Evolutionary conservation across 2,888 invertebrate species (phyloP).

Genomic region (Zonitis immaculata): DNA sequence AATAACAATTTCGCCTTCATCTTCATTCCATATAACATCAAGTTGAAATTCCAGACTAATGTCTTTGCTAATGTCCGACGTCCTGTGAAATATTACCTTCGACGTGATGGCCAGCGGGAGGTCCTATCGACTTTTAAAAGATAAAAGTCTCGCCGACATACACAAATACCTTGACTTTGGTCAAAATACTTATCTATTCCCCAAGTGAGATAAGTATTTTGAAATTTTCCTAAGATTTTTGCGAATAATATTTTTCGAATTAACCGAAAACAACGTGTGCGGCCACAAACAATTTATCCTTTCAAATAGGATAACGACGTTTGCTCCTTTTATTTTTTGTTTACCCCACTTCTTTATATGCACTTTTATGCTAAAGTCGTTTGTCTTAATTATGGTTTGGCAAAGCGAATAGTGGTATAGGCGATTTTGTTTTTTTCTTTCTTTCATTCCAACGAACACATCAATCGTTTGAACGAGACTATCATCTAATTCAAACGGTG

Average conservation of each 20-base stretch:
- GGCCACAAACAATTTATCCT: constrained; percentile 19
- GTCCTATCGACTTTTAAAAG: constrained; percentile 10
- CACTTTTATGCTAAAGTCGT: constrained; percentile 7
- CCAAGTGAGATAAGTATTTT: constrained; percentile 29
- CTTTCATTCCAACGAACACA: background rate
- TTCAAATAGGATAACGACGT: constrained; percentile 16
- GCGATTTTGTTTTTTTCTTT: background rate
- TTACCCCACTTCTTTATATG: constrained; percentile 7
- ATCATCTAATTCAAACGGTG: background rate
- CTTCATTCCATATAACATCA: constrained; percentile 4
- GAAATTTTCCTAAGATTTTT: too few species aligned
- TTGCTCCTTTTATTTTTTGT: too few species aligned
- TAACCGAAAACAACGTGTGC: constrained; percentile 14
- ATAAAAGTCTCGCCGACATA: constrained; percentile 28
- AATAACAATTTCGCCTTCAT: constrained; percentile 7
- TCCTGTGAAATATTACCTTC: constrained; percentile 29
- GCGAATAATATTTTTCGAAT: too few species aligned
- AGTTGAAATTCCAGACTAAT: constrained; percentile 13
- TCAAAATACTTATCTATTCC: constrained; percentile 29
- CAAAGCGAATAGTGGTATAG: constrained; percentile 10
- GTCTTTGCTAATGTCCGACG: constrained; percentile 21
- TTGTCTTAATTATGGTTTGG: constrained; percentile 19
- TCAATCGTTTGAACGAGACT: background rate
- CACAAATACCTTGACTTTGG: constrained; percentile 33
- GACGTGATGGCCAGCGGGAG: constrained; percentile 32